These are phyloP conservation scores for Drosophila kepulauana DNA, from an alignment of 1,140 invertebrate genomes.

Conservation along the genomic window DNA sequence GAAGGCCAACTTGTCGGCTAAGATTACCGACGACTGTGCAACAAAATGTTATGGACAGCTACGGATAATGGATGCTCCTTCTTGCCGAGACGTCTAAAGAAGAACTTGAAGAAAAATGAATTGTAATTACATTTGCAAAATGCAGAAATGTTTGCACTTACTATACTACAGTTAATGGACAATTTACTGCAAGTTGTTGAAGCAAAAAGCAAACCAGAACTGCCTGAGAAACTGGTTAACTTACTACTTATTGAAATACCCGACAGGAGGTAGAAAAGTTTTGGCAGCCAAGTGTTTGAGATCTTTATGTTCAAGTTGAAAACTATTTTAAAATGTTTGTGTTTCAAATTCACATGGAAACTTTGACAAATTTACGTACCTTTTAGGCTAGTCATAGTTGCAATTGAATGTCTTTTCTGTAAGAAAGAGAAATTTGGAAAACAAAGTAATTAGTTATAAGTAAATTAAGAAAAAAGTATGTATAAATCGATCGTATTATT, in stretches of 20 bases:
- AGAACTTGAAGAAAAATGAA: slow-evolving; percentile 70
- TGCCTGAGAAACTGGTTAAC: not conserved
- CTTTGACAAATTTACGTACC: slow-evolving; percentile 20
- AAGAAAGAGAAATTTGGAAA: slow-evolving; percentile 9
- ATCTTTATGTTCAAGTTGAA: not conserved
- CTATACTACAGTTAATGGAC: slow-evolving; percentile 21
- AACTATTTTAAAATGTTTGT: not conserved
- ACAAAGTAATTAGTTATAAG: not conserved
- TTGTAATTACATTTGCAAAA: slow-evolving; percentile 79
- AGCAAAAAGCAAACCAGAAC: not conserved
- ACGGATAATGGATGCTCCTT: slow-evolving; percentile 67
- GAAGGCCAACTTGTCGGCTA: slow-evolving; percentile 69
- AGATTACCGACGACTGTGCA: slow-evolving; percentile 79
- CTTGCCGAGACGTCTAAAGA: slow-evolving; percentile 17
- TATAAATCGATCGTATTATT: no score
- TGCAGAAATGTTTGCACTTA: slow-evolving; percentile 55
- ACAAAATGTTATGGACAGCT: slow-evolving; percentile 81
- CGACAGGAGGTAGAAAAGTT: not conserved
- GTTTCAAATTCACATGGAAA: not conserved
- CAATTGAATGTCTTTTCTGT: slow-evolving; percentile 18
- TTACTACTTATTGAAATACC: slow-evolving; percentile 11
- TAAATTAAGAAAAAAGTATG: no score
- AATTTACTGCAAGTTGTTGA: slow-evolving; percentile 4
- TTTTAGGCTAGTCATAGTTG: slow-evolving; percentile 7
- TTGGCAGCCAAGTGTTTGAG: not conserved